A percentile compares a stretch with the other conserved stretches of the same genome.
Conservation (phyloP, 2,113 vertebrate genomes). For the Plotosus lineatus region DNA sequence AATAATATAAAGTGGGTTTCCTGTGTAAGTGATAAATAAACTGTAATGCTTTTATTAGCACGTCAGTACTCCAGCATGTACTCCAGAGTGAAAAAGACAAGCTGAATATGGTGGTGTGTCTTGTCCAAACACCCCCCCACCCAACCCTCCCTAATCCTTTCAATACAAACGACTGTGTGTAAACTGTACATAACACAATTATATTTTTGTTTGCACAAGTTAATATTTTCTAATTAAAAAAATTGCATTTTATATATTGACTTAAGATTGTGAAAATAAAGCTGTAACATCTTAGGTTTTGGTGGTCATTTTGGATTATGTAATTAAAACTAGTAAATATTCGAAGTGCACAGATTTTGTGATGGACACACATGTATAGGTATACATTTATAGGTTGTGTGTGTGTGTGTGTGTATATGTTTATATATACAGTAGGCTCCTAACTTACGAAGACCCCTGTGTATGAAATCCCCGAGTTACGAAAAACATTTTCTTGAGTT, state of each 20-base stretch:
- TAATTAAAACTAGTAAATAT: background rate
- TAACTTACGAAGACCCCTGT: too few species aligned
- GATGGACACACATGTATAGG: background rate
- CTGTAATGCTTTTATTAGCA: background rate
- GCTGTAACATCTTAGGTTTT: constrained; percentile 16
- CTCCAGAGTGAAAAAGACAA: background rate
- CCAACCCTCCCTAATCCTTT: constrained; percentile 20
- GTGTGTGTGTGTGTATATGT: too few species aligned
- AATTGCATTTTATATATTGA: constrained; percentile 55
- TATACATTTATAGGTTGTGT: too few species aligned
- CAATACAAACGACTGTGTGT: constrained; percentile 43
- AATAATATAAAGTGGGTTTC: constrained; percentile 10
- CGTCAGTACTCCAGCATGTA: background rate
- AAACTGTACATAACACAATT: constrained; percentile 53
- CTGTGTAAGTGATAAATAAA: constrained; percentile 7
- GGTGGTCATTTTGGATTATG: background rate
- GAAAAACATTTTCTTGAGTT: too few species aligned
- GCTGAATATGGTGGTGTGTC: constrained; percentile 2
- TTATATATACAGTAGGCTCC: too few species aligned
- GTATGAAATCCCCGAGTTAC: too few species aligned
- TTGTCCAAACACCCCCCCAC: too few species aligned
- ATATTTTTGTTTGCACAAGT: constrained; percentile 54
- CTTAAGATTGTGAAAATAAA: constrained; percentile 65
- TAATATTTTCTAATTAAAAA: constrained; percentile 62
- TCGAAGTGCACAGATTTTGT: background rate